Base-by-base conservation (phyloP, 1,140 invertebrate species). In the Schlechtendalia chinensis region DNA sequence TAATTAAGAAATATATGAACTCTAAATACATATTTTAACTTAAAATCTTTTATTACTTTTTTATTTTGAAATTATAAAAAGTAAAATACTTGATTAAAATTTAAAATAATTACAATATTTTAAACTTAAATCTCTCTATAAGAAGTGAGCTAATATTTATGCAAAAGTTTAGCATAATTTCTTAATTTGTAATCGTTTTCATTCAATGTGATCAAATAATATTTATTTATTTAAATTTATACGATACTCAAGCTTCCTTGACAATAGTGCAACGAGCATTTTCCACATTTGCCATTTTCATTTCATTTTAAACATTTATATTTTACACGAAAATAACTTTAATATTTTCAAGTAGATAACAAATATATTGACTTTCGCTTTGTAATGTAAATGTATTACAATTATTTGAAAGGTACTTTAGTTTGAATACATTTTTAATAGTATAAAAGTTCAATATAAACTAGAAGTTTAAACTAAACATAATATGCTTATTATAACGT, bases 141-240 rank as follows among this genome's bases (percentile, higher is more conserved):
- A 72, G 27, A 53, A 54, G 47, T 72, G 24, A 29, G 29, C 69
- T n/a, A 19, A 72, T 32, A 72, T 72, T 72, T 72, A 72, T 72
- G 69, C 69, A 32, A 14, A 17, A 72, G 24, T 72, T 72, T 72
- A 29, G 69, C 69, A 72, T 72, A 72, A 72, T 72, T 29, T 72
- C 69, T 72, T 72, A 72, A 72, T 72, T 72, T 72, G 69, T 72
- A 72, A 72, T 72, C 69, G 47, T 72, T 72, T 72, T 72, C 1
- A 17, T 72, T 54, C 69, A 29, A 72, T 72, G 50, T 54, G 69
- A 72, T 72, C 47, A 72, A 72, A 54, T 72, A 54, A 72, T 72
- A 54, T 72, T 72, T 72, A 72, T 72, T 53, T 72, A 72, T 72
- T 72, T 17, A 72, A 72, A 72, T 72, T 54, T 72, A 72, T 72